Base-by-base conservation (phyloP, 2,888 invertebrate species). In the Acheta domesticus region DNA sequence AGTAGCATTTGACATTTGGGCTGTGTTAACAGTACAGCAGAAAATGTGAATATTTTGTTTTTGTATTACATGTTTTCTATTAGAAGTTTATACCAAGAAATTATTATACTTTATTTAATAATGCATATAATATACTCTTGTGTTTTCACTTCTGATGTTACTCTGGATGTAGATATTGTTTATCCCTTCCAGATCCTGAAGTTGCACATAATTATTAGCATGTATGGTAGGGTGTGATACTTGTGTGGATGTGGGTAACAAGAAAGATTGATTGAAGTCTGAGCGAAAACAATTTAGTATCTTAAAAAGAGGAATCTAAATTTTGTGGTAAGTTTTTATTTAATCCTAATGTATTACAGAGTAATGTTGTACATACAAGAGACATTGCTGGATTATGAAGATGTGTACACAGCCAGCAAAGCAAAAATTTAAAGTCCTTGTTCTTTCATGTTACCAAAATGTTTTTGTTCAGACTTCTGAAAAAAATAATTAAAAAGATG, bases 1-100 rank as follows among this genome's bases (percentile, higher is more conserved):
- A 62, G 62, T 62, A 62, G 62, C 62, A 62, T 62, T 62, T 62
- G 62, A 62, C 62, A 62, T 62, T 62, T 62, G 62, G 62, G 62
- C 62, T 62, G 62, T 62, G 62, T 62, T 62, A 62, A 62, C 62
- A 62, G 62, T 62, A 62, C 62, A 62, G 16, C 62, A 62, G 62
- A 62, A 62, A 62, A 14, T 62, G 62, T 62, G 62, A 62, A 62
- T 62, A 62, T 62, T 62, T 62, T 62, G 62, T 62, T 62, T 36
- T 62, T 62, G 62, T 62, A 62, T 62, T 62, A 62, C 62, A 62
- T 62, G 62, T 62, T 62, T 62, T 62, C 62, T 62, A 62, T 62
- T 62, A 62, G 62, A 62, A 62, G 62, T 62, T 62, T 62, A 62
- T 62, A 62, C 62, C 62, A 62, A 62, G 62, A 62, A 62, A 62